A percentile compares a stretch with the other conserved stretches of the same genome.
phyloP scores from a whole-genome alignment of 2,888 invertebrate species.

The Calliphora vomitoria region DNA sequence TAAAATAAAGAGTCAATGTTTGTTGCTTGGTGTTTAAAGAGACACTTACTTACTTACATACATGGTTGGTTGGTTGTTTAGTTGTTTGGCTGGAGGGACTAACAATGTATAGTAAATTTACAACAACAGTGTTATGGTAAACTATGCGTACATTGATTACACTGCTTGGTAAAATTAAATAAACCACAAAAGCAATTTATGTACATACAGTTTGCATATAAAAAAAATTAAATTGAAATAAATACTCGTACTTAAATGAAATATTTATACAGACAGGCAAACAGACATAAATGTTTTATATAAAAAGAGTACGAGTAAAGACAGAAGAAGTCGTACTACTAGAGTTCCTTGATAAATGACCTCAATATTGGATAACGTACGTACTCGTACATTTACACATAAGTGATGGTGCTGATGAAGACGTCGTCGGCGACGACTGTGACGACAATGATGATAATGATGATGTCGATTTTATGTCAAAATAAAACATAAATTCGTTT shows the following conservation, averaged over 20 bases:
- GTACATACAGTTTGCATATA: conserved; percentile 19
- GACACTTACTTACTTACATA: neutral
- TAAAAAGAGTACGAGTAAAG: too few relatives aligned
- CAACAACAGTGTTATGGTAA: conserved; percentile 25
- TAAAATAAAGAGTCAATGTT: conserved; percentile 24
- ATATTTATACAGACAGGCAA: neutral
- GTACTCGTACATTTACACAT: conserved; percentile 5
- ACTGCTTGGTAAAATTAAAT: conserved; percentile 10
- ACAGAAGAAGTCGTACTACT: conserved; percentile 34
- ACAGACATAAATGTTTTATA: neutral
- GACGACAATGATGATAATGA: conserved; percentile 10
- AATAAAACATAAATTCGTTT: conserved; percentile 43
- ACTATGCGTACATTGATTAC: conserved; percentile 27
- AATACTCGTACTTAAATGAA: neutral
- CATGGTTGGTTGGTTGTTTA: neutral
- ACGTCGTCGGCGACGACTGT: neutral
- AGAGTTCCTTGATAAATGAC: conserved; percentile 72
- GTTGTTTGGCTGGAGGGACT: neutral
- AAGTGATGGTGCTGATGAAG: conserved; percentile 16
- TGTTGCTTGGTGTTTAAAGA: conserved; percentile 17
- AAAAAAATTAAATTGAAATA: neutral
- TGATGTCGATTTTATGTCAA: conserved; percentile 55
- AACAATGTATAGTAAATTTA: neutral
- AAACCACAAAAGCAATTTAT: conserved; percentile 21
- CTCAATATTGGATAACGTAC: conserved; percentile 59